phyloP scores from a whole-genome alignment of 1,140 invertebrate species.

The Rhagoletis pomonella region DNA sequence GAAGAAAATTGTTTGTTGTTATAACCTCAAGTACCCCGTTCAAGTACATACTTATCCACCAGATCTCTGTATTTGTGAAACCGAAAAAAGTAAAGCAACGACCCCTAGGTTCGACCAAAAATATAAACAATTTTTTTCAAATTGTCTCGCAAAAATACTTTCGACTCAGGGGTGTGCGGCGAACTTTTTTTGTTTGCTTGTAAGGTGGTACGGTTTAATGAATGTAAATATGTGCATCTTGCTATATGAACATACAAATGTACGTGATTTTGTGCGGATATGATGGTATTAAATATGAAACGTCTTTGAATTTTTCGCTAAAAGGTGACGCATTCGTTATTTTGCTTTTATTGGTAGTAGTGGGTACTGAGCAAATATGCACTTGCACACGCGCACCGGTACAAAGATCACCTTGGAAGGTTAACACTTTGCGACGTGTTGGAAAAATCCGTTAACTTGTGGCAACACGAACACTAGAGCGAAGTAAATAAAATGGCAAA shows the following conservation, averaged over 20 bases:
- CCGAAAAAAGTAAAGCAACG: too few species aligned
- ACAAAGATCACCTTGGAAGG: conserved; percentile 42
- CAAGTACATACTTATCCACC: too few species aligned
- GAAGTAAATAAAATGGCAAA: not conserved
- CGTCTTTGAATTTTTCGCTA: conserved; percentile 9
- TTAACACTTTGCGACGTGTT: not conserved
- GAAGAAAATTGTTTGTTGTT: too few species aligned
- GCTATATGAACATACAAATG: not conserved
- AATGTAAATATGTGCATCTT: not conserved
- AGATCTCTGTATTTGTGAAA: too few species aligned
- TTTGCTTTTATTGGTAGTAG: conserved; percentile 5
- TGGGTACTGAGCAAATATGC: not conserved
- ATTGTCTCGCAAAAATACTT: too few species aligned
- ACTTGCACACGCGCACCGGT: not conserved
- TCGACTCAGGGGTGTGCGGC: too few species aligned
- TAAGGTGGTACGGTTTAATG: too few species aligned
- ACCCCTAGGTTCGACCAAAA: too few species aligned
- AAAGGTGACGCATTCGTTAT: conserved; percentile 13
- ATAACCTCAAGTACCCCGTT: too few species aligned
- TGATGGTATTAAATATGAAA: not conserved
- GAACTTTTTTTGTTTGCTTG: too few species aligned
- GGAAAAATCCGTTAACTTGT: conserved; percentile 6
- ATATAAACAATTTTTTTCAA: too few species aligned
- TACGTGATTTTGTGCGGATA: not conserved
- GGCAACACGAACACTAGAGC: not conserved